Evolutionary conservation across 1,140 invertebrate species (phyloP).

Genomic region (Pseudoatta argentina): DNA sequence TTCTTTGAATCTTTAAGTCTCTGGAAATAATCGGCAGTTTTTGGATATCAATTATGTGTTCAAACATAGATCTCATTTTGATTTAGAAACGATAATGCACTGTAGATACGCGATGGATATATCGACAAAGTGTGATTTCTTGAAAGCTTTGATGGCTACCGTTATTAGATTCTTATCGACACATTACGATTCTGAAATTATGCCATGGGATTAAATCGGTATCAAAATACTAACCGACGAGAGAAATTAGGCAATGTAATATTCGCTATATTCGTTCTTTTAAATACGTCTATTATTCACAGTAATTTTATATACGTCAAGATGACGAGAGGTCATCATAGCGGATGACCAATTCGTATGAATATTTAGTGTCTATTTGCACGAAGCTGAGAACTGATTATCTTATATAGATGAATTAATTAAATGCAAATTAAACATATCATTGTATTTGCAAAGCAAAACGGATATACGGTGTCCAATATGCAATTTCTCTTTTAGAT

Average conservation of each 20-base stretch:
- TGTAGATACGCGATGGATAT: not conserved
- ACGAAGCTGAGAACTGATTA: conserved; percentile 3
- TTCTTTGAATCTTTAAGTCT: conserved; percentile 51
- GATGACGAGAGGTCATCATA: not conserved
- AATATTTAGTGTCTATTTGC: conserved; percentile 45
- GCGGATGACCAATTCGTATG: conserved; percentile 13
- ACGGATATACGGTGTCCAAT: conserved; percentile 26
- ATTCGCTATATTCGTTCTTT: conserved; percentile 27
- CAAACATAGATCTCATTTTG: conserved; percentile 31
- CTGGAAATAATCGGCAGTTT: conserved; percentile 19
- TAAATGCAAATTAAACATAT: conserved; percentile 34
- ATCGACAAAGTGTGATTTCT: conserved; percentile 15
- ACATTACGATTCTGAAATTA: not conserved
- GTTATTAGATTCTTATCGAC: conserved; percentile 47
- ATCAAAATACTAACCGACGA: conserved; percentile 26
- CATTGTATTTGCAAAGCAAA: conserved; percentile 12
- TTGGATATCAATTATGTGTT: conserved; percentile 3
- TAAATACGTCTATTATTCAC: not conserved
- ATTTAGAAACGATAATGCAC: conserved; percentile 26
- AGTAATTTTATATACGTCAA: conserved; percentile 51
- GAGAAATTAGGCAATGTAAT: conserved; percentile 29
- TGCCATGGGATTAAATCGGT: not conserved
- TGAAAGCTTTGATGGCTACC: not conserved
- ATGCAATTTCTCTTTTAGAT: not conserved
- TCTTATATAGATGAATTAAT: conserved; percentile 8